These are phyloP conservation scores for Geotrypetes seraphini DNA, from an alignment of 2,797 vertebrate species.

Conservation along the genomic window DNA sequence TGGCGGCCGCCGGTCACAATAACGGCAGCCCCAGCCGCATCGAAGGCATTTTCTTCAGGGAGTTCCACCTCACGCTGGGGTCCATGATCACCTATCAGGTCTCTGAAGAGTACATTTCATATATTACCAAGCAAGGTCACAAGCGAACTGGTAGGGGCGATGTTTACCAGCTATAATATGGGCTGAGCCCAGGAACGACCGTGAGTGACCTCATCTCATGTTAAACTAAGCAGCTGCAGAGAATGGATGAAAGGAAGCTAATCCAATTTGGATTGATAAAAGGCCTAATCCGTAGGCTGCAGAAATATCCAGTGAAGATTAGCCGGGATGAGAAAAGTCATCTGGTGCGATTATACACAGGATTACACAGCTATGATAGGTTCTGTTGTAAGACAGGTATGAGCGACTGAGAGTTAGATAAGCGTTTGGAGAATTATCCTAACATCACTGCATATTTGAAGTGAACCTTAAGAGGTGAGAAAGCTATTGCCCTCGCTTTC, in stretches of 20 bases:
- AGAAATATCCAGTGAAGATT: conserved; percentile 91
- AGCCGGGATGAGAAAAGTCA: conserved; percentile 73
- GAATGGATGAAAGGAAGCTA: conserved; percentile 85
- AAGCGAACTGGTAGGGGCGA: conserved; percentile 83
- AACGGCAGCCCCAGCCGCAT: conserved; percentile 59
- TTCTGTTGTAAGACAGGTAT: conserved; percentile 98
- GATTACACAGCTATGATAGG: conserved; percentile 94
- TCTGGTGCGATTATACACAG: conserved; percentile 83
- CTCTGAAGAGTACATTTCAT: too few relatives aligned
- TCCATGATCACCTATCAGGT: conserved; percentile 97
- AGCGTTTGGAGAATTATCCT: conserved; percentile 90
- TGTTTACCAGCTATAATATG: conserved; percentile 92
- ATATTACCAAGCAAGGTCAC: too few relatives aligned
- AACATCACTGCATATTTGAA: conserved; percentile 98
- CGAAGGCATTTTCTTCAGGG: conserved; percentile 95
- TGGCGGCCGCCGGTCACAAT: too few relatives aligned
- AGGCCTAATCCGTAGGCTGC: conserved; percentile 82
- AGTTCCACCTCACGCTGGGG: conserved; percentile 93
- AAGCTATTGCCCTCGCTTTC: too few relatives aligned
- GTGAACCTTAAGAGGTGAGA: conserved; percentile 46
- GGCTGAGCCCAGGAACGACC: conserved; percentile 90
- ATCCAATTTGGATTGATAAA: conserved; percentile 97
- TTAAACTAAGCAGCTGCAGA: conserved; percentile 85
- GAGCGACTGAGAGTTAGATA: conserved; percentile 92
- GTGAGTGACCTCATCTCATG: conserved; percentile 92